Evolutionary conservation across 2,797 vertebrate genomes (phyloP), one percentile per base, ranked within the genome.

Genomic region (Falco peregrinus): DNA sequence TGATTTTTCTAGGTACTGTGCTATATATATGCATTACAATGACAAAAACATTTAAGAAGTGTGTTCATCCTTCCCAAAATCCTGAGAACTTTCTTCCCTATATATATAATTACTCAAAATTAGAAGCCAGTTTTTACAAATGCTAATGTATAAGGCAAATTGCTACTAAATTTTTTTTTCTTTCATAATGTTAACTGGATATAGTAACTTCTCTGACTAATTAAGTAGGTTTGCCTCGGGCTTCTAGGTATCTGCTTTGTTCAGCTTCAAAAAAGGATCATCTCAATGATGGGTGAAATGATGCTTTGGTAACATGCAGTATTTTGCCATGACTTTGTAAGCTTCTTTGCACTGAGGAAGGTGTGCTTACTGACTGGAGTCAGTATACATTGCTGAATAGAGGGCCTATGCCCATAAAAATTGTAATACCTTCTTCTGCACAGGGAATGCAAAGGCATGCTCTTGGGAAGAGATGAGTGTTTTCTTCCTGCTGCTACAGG

Each of bases 1-100:
- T 61, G 94, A 94, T 93, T 96, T 96, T 96, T 96, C 77, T 88
- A 76, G 87, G 76, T 90, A 45, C 80, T 89, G 28, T 88, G 56
- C 73, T 95, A 51, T 80, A 67, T 79, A 73, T 84, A 70, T 91
- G 57, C 47, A 88, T 85, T 90, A 80, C 61, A 91, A 33, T 91
- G 74, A 88, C 35, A 75, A 67, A 63, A 95, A 92, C 19, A 14
- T 80, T 91, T 68, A 84, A 73, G 76, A 92, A 75, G 21, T 78
- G 4, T 77, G 28, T 89, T 96, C 43, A 90, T 78, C 35, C 43
- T 88, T 83, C 28, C 47, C 47, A 87, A 83, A 50, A 89, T 90
- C 60, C 90, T 54, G 17, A 86, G n/a, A 93, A 80, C 35, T 76
- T 83, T 76, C 20, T 59, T 63, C 47, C 18, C 14, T 64, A 15